Percentiles rank a stretch among this genome's conserved stretches.
phyloP scores from a whole-genome alignment of 2,888 invertebrate genomes.

The Cryptocheilus praepositus region DNA sequence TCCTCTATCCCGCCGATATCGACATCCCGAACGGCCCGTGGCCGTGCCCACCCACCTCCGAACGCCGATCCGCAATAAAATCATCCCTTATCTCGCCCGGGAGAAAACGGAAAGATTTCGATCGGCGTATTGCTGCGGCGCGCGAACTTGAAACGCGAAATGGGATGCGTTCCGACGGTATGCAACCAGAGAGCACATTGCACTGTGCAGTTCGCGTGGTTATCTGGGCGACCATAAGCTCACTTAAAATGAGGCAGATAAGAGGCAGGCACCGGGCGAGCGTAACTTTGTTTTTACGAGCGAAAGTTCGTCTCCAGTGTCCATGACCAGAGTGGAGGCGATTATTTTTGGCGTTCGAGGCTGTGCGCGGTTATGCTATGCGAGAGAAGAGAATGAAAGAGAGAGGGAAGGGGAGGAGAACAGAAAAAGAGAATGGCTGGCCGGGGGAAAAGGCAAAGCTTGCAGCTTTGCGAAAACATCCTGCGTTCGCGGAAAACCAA shows the following conservation, averaged over 20 bases:
- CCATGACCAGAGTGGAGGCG: constrained; percentile 41
- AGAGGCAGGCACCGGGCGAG: constrained; percentile 40
- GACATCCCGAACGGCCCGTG: no score
- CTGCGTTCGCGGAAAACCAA: constrained; percentile 53
- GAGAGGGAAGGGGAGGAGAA: no score
- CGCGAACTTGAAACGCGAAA: no score
- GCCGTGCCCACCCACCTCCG: no score
- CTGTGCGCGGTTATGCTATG: constrained; percentile 20
- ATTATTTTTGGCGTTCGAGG: constrained; percentile 58
- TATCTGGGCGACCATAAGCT: constrained; percentile 37
- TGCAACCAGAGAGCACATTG: no score
- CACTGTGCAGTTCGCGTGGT: constrained; percentile 26
- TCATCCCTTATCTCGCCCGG: no score
- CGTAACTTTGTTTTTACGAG: constrained; percentile 63
- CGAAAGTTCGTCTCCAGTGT: constrained; percentile 42
- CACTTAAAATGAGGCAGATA: constrained; percentile 54
- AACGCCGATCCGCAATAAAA: no score
- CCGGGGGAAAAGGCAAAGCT: no score
- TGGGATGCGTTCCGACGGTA: neutral
- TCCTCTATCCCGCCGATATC: no score
- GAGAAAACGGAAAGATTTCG: neutral
- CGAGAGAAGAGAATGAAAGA: no score
- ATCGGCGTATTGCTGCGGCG: neutral
- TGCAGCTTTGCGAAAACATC: constrained; percentile 59
- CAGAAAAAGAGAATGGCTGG: no score